Percentiles rank a stretch among this genome's conserved stretches.
Evolutionary conservation across 2,888 invertebrate genomes (phyloP).

Genomic region (Dicycla oo): DNA sequence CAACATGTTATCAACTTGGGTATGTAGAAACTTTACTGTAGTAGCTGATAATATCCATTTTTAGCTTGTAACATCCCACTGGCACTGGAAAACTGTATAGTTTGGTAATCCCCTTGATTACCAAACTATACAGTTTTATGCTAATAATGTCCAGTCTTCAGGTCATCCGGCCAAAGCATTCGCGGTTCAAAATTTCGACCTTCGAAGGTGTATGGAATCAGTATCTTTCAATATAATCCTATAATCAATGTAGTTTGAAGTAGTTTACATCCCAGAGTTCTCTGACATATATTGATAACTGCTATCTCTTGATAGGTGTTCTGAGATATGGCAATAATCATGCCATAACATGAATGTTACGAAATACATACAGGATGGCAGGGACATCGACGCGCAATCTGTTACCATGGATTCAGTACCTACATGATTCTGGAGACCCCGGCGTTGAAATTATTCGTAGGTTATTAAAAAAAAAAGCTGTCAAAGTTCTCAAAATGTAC

Average conservation of each 20-base stretch:
- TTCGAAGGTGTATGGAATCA: conserved; percentile 1
- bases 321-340: conserved; percentile 22
- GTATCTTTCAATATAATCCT: conserved; percentile 17
- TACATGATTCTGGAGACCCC: no score
- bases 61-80: background rate
- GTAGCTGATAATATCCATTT: background rate
- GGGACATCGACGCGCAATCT: no score
- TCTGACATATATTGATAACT: conserved; percentile 29
- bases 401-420: no score
- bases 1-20: conserved; percentile 94
- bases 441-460: no score
- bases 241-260: conserved; percentile 26
- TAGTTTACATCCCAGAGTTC: conserved; percentile 24
- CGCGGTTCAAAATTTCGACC: background rate
- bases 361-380: background rate
- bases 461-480: no score
- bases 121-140: background rate
- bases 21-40: conserved; percentile 68
- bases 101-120: background rate
- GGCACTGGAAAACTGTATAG: no score
- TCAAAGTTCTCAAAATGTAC: no score
- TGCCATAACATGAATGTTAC: background rate
- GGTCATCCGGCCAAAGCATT: background rate
- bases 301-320: conserved; percentile 32
- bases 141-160: background rate